These are phyloP conservation scores for Exocentrus adspersus DNA, from an alignment of 2,888 invertebrate genomes.

Conservation along the genomic window DNA sequence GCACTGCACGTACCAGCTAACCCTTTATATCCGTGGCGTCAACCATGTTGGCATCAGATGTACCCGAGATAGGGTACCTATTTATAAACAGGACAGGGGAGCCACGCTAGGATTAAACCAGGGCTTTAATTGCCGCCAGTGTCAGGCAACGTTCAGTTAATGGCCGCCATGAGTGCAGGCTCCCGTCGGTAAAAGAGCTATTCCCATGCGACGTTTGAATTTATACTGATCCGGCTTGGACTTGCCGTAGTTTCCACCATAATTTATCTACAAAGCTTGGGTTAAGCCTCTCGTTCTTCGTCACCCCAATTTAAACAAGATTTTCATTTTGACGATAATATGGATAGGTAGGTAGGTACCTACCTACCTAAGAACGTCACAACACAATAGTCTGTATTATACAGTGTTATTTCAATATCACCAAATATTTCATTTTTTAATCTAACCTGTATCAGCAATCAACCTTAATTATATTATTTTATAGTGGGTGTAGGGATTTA, in stretches of 20 bases:
- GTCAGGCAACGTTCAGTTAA: slow-evolving; percentile 54
- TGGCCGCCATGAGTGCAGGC: slow-evolving; percentile 52
- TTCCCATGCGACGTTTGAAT: slow-evolving; percentile 53
- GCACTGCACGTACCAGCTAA: slow-evolving; percentile 38
- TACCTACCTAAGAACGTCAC: no score
- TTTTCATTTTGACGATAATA: no score
- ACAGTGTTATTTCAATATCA: no score
- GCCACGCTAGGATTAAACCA: slow-evolving; percentile 53
- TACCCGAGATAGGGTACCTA: slow-evolving; percentile 48
- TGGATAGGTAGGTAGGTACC: no score
- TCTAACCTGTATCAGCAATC: no score
- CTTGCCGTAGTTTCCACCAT: slow-evolving; percentile 31
- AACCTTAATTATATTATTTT: no score
- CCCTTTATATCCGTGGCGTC: slow-evolving; percentile 39
- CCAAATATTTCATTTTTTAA: no score
- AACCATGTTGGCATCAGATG: slow-evolving; percentile 49
- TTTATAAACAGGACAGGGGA: slow-evolving; percentile 49
- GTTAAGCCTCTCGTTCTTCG: slow-evolving; percentile 22
- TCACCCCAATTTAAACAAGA: slow-evolving; percentile 20
- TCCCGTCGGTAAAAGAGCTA: slow-evolving; percentile 54
- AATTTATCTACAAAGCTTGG: slow-evolving; percentile 28
- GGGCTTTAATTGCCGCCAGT: slow-evolving; percentile 56
- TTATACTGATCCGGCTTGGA: slow-evolving; percentile 39
- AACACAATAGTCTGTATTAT: no score
- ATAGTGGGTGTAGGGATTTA: no score